A percentile compares a stretch with the other conserved stretches of the same genome.
Conservation (phyloP, 2,113 vertebrate species). For the Dermatemys mawii region DNA sequence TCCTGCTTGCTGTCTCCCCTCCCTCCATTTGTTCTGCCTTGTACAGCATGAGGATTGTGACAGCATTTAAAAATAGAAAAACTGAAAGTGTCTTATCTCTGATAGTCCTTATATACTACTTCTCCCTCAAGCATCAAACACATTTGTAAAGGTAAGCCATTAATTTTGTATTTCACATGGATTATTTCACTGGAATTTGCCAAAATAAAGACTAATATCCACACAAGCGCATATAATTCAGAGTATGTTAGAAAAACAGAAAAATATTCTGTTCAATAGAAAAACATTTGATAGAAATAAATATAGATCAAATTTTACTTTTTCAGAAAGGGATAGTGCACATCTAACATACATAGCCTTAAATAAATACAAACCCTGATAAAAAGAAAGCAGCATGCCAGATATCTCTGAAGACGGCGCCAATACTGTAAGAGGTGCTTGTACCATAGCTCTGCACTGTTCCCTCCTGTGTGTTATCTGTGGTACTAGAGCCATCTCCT, state of each 20-base stretch:
- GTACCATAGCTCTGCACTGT: slow-evolving; percentile 84
- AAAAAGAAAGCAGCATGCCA: slow-evolving; percentile 97
- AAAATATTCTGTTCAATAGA: not conserved
- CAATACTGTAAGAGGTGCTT: slow-evolving; percentile 87
- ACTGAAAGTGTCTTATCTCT: not conserved
- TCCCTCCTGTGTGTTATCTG: slow-evolving; percentile 98
- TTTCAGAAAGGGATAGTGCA: slow-evolving; percentile 73
- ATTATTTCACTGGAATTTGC: not conserved
- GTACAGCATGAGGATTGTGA: too few relatives aligned
- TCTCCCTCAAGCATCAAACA: not conserved
- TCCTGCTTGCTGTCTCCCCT: too few relatives aligned
- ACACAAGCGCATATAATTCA: not conserved
- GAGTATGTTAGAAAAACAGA: not conserved
- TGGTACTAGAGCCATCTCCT: slow-evolving; percentile 99
- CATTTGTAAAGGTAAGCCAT: not conserved
- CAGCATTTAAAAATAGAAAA: too few relatives aligned
- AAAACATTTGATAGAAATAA: slow-evolving; percentile 47
- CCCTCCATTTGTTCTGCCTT: too few relatives aligned
- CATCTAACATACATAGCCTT: slow-evolving; percentile 68
- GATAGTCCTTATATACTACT: not conserved
- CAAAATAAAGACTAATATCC: not conserved
- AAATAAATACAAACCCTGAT: slow-evolving; percentile 96
- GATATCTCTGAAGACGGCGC: slow-evolving; percentile 95
- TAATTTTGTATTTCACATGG: not conserved
- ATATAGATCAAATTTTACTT: slow-evolving; percentile 44